A percentile compares a stretch with the other conserved stretches of the same genome.
These are phyloP conservation scores for Pristionchus pacificus DNA, from an alignment of 1,140 invertebrate genomes.

Conservation along the genomic window DNA sequence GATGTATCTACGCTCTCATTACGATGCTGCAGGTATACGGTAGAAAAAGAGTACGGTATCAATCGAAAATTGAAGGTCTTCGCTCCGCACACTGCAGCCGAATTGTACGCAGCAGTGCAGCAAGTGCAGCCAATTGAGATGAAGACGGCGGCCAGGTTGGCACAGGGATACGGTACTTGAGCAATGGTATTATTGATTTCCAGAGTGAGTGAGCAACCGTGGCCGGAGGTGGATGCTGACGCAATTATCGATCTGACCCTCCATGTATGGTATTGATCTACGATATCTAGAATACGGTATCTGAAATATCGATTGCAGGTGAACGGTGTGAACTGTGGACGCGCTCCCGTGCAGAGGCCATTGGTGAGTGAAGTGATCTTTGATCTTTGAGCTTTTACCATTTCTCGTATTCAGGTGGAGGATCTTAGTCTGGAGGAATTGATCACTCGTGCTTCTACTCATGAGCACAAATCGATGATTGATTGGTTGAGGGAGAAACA, in stretches of 20 bases:
- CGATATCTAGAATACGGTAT: background rate
- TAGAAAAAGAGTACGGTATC: no score
- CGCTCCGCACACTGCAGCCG: conserved; percentile 44
- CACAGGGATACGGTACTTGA: background rate
- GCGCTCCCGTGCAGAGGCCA: conserved; percentile 11
- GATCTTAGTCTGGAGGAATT: background rate
- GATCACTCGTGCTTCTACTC: background rate
- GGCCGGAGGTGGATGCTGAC: conserved; percentile 45
- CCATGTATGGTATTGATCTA: conserved; percentile 27
- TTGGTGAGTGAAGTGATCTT: conserved; percentile 2
- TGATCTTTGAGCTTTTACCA: background rate
- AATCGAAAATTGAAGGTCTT: conserved; percentile 45
- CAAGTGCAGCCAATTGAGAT: conserved; percentile 9
- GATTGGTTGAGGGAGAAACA: background rate
- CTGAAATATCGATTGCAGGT: conserved; percentile 14
- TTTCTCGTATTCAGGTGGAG: background rate
- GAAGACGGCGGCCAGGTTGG: conserved; percentile 15
- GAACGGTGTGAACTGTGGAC: conserved; percentile 30
- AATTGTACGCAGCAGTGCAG: conserved; percentile 42
- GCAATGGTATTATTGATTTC: background rate
- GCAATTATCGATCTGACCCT: conserved; percentile 43
- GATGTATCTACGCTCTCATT: conserved; percentile 47
- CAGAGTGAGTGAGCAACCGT: conserved; percentile 13
- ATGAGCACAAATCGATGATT: background rate
- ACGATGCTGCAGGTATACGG: conserved; percentile 52